Evolutionary conservation across 92 coral and sea anemone genomes (phyloP), one percentile per base, ranked within the genome.

Genomic region (Micromussa lordhowensis): DNA sequence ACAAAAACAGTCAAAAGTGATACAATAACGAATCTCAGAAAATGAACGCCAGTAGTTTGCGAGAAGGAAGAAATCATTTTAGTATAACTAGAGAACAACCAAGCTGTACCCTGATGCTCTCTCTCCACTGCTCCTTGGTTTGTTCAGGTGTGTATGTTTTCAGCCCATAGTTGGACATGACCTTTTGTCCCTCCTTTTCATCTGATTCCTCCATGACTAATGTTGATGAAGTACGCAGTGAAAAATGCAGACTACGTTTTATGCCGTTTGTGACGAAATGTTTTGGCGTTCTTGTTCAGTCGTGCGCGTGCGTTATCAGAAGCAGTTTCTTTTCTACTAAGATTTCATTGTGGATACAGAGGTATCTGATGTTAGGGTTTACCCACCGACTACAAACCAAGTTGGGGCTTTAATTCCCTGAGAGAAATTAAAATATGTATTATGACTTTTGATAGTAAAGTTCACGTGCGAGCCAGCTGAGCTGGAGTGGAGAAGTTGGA

Each of bases 41-140:
- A 15, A n/a, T 61, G 3, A 61, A 24, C 68, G 29, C 1, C 13
- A 18, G 29, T 76, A 75, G 29, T 75, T 79, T 53, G 40, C 18
- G 3, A 26, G n/a, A 9, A 17, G 17, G 17, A 63, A 28, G 69
- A 63, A 11, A 12, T 26, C 71, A 26, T 10, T 28, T 24, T 26
- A 17, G 32, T 13, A 19, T 22, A 19, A 14, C 34, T 16, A 68
- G 30, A 29, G 8, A 81, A 35, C 5, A 55, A 26, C 7, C 13
- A 4, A 38, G 12, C 59, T 26, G 7, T 87, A 96, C 99, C 96
- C 88, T 83, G 48, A 96, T 92, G 48, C 91, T 91, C 85, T 97
- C 98, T 68, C 99, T 85, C 99, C 99, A 94, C 59, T 97, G 99
- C 34, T 97, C 98, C 86, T 97, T 97, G 19, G 80, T 89, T 86